phyloP scores from a whole-genome alignment of 2,113 vertebrate genomes.

The Pangasianodon hypophthalmus region DNA sequence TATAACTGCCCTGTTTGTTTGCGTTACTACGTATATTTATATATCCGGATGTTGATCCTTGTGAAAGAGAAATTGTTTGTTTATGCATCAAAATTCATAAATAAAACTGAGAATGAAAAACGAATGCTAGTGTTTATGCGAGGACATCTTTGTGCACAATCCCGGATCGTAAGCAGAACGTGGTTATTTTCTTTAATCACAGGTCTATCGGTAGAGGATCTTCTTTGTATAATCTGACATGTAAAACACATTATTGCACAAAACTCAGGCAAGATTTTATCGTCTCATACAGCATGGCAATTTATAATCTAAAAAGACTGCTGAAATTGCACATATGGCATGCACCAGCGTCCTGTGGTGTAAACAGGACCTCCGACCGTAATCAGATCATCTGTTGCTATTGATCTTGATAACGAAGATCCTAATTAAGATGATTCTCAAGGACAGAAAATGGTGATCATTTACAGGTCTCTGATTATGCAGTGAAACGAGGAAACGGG shows the following conservation, averaged over 20 bases:
- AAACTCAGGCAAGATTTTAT: background rate
- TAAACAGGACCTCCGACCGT: conserved; percentile 6
- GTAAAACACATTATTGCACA: background rate
- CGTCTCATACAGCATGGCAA: background rate
- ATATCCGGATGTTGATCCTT: background rate
- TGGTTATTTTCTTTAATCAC: background rate
- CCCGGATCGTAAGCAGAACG: background rate
- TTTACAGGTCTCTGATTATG: conserved; percentile 31
- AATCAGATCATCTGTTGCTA: conserved; percentile 11
- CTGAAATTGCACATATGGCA: background rate
- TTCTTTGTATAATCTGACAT: background rate
- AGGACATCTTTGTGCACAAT: background rate
- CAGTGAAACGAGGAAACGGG: background rate
- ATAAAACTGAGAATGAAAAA: background rate
- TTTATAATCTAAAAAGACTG: background rate
- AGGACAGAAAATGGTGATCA: conserved; percentile 29
- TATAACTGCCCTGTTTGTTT: background rate
- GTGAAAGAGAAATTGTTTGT: background rate
- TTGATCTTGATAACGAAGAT: conserved; percentile 41
- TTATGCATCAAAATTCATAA: background rate
- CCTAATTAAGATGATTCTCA: conserved; percentile 36
- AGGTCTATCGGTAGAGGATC: background rate
- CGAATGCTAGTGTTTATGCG: background rate
- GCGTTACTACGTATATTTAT: background rate
- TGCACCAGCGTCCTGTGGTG: background rate